Percentiles rank a stretch among this genome's conserved stretches.
Evolutionary conservation across 1,140 invertebrate species (phyloP).

Genomic region (Coenobita brevimanus): DNA sequence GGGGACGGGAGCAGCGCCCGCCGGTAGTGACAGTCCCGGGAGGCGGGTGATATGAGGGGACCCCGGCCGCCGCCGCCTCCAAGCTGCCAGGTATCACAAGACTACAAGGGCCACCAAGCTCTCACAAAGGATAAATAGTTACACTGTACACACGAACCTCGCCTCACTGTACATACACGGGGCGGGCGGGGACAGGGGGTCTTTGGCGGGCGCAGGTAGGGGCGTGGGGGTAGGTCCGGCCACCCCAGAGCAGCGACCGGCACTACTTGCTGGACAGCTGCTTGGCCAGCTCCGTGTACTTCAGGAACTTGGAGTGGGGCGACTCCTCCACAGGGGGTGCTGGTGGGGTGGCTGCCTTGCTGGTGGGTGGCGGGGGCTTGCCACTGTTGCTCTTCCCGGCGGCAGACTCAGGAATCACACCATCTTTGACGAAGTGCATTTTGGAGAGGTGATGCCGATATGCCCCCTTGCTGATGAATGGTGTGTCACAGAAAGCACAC

Average conservation of each 20-base stretch:
- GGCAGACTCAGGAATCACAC: constrained; percentile 83
- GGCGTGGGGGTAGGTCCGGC: constrained; percentile 32
- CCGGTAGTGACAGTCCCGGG: constrained; percentile 62
- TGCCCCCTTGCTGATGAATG: constrained; percentile 96
- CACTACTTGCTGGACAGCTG: constrained; percentile 94
- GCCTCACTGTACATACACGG: constrained; percentile 63
- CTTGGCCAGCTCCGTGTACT: constrained; percentile 96
- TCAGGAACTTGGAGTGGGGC: constrained; percentile 96
- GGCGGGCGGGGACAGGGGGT: constrained; percentile 53
- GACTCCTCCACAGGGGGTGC: constrained; percentile 83
- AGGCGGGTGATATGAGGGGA: constrained; percentile 63
- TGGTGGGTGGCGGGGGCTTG: constrained; percentile 75
- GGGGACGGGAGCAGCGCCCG: constrained; percentile 63
- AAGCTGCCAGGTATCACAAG: constrained; percentile 65
- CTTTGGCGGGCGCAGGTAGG: constrained; percentile 51
- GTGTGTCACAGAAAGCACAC: constrained; percentile 96
- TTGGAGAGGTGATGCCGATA: constrained; percentile 97
- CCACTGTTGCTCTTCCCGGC: constrained; percentile 71
- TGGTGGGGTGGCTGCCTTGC: constrained; percentile 71
- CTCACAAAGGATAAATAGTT: constrained; percentile 66
- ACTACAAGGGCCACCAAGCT: constrained; percentile 65
- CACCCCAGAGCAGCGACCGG: constrained; percentile 58
- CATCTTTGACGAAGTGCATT: constrained; percentile 97
- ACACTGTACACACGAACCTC: constrained; percentile 65
- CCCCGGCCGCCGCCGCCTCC: constrained; percentile 63